Base-by-base conservation (phyloP, 2,113 vertebrate species). In the Zingel zingel region DNA sequence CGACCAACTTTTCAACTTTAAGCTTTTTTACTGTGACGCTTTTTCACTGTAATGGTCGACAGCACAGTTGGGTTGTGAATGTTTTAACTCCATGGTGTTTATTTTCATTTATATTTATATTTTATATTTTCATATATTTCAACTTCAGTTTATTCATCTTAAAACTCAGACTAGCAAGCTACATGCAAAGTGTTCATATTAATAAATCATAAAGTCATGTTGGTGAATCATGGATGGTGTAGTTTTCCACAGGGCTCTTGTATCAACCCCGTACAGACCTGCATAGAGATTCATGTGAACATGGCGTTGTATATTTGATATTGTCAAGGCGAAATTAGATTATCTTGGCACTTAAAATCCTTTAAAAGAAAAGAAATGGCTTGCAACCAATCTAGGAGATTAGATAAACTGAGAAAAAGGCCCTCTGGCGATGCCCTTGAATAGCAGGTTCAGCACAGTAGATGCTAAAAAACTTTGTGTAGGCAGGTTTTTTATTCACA, bases 221-320 rank as follows among this genome's bases (percentile, higher is more conserved):
- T 19, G 66, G 36, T 79, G 63, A 86, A 74, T 86, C 68, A 78
- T 16, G 27, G 25, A 59, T 45, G 15, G 30, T 73, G 50, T 72
- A 47, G 15, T 74, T 83, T 86, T 74, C 74, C 66, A 74, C 48
- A 18, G 19, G 3, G 25, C 50, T 58, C 19, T 59, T 58, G 70
- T 63, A n/a, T 70, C 77, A 69, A 59, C 15, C 36, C 30, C 36
- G 18, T 70, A 61, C 65, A 12, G 36, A 23, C 56, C 48, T 78
- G 51, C 0, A 5, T 53, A 62, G 14, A 71, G 43, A 58, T 14
- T 1, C 4, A 4, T n/a, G 21, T 51, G 14, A 79, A 21, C 2
- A 1, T 27, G 13, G 1, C 2, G 1, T 33, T 53, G 48, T 63
- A 30, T 51, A 2, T 84, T 84, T 74, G 57, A 57, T 71, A 82